These are phyloP conservation scores for Myotis pilosus DNA, from an alignment of 2,797 vertebrate genomes.

Conservation along the genomic window DNA sequence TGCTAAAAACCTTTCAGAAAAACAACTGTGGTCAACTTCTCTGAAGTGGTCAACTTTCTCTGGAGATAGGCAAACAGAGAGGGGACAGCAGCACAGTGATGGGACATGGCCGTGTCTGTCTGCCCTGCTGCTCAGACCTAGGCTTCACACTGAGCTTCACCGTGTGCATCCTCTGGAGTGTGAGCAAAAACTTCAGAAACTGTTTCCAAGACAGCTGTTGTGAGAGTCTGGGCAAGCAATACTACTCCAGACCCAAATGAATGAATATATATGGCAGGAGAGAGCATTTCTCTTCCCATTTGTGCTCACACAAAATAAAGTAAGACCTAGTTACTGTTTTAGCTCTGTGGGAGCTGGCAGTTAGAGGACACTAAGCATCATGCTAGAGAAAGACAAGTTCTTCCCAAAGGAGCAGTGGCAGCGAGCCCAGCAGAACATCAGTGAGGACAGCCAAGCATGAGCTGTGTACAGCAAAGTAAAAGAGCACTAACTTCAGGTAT, in stretches of 20 bases:
- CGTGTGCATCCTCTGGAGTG: background rate
- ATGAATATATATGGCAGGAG: background rate
- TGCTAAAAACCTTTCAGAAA: background rate
- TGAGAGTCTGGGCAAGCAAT: background rate
- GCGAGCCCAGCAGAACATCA: background rate
- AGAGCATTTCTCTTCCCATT: background rate
- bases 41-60: background rate
- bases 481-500: fast-evolving
- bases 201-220: background rate
- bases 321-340: background rate
- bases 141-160: background rate
- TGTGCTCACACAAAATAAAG: background rate
- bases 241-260: background rate
- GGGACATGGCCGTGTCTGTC: background rate
- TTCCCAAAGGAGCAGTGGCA: background rate
- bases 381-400: background rate
- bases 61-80: background rate
- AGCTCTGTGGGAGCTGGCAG: background rate
- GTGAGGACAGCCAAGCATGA: background rate
- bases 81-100: no score
- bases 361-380: background rate
- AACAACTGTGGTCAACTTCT: background rate
- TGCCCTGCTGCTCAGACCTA: background rate
- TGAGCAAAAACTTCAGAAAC: background rate
- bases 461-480: background rate